Conservation (phyloP, 1,140 invertebrate species). For the Drosophila leontia region DNA sequence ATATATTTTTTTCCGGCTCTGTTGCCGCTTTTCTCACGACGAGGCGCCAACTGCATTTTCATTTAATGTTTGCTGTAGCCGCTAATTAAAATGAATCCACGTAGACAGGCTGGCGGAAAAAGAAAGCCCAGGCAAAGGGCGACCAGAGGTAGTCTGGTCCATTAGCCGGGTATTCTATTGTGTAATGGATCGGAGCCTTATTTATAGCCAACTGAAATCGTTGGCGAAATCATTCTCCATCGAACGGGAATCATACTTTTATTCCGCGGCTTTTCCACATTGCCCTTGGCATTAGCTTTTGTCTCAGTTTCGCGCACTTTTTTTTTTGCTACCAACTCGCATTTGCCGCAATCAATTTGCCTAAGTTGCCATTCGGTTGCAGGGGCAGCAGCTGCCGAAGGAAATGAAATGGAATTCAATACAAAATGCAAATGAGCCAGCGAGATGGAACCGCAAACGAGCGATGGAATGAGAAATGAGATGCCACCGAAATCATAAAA, state of each 20-base stretch:
- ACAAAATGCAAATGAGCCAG: conserved; percentile 78
- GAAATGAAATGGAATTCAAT: conserved; percentile 71
- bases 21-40: conserved; percentile 52
- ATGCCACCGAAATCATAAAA: conserved; percentile 73
- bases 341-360: conserved; percentile 75
- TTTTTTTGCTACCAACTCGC: conserved; percentile 30
- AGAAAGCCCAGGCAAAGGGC: background rate
- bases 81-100: conserved; percentile 78
- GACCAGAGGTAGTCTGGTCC: conserved; percentile 5
- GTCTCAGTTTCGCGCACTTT: conserved; percentile 10
- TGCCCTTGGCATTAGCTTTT: conserved; percentile 52
- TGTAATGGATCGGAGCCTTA: conserved; percentile 38
- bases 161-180: conserved; percentile 34
- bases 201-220: conserved; percentile 28
- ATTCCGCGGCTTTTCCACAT: conserved; percentile 33
- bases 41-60: conserved; percentile 54
- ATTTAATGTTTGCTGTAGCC: conserved; percentile 44
- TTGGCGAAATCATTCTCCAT: conserved; percentile 33
- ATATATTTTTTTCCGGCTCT: conserved; percentile 2
- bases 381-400: conserved; percentile 63
- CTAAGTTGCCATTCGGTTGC: conserved; percentile 70
- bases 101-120: conserved; percentile 36
- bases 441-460: conserved; percentile 44
- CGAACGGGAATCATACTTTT: conserved; percentile 14
- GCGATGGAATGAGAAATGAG: conserved; percentile 22